A percentile compares a stretch with the other conserved stretches of the same genome.
These are phyloP conservation scores for Ondatra zibethicus DNA, from an alignment of 2,113 vertebrate genomes.

Conservation along the genomic window DNA sequence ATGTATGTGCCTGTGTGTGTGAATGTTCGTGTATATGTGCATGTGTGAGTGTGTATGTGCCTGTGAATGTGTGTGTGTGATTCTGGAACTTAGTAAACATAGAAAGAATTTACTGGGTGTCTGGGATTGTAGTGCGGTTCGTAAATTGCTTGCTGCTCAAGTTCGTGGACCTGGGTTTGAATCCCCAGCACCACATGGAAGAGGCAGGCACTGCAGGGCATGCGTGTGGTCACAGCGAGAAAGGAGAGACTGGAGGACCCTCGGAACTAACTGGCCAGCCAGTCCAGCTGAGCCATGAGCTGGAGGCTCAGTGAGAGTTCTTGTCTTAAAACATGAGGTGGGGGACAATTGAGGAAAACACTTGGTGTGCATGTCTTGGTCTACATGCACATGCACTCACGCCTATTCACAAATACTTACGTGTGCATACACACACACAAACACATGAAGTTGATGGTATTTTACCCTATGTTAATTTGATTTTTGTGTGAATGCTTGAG, in stretches of 20 bases:
- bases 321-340: no score
- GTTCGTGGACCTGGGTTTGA: not conserved
- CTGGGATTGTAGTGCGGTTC: not conserved
- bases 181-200: not conserved
- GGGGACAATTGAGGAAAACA: not conserved
- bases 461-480: not conserved
- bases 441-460: not conserved
- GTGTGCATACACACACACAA: not conserved
- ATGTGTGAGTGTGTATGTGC: not conserved
- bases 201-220: not conserved
- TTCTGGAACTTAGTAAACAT: not conserved
- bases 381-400: not conserved
- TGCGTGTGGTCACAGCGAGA: not conserved
- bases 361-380: not conserved
- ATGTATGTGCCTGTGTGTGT: no score
- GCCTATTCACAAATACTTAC: not conserved
- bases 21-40: not conserved
- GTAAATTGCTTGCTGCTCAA: not conserved
- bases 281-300: not conserved
- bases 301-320: not conserved
- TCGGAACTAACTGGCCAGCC: not conserved
- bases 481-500: not conserved
- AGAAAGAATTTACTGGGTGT: not conserved
- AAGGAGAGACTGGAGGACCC: not conserved
- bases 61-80: not conserved